Evolutionary conservation across 2,113 vertebrate species (phyloP).

Genomic region (Melospiza georgiana): DNA sequence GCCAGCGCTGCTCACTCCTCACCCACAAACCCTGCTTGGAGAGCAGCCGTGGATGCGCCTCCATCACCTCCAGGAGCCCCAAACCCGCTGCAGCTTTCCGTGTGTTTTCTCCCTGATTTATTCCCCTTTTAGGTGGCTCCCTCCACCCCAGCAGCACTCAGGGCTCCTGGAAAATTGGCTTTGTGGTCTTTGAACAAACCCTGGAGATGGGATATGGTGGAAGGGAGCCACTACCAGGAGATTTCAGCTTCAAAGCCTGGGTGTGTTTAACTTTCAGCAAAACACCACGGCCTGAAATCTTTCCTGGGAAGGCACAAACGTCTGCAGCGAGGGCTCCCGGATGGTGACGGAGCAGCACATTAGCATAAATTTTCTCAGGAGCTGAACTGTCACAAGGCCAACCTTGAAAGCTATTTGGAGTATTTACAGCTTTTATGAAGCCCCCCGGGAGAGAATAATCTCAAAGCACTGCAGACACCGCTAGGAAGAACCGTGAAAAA

Average conservation of each 20-base stretch:
- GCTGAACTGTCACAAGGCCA: constrained; percentile 46
- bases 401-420: constrained; percentile 71
- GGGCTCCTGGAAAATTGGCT: not conserved
- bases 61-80: not conserved
- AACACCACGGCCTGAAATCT: constrained; percentile 48
- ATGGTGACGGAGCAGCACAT: constrained; percentile 61
- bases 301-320: constrained; percentile 42
- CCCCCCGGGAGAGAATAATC: constrained; percentile 68
- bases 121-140: not conserved
- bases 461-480: constrained; percentile 51
- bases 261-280: constrained; percentile 34
- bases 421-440: constrained; percentile 74
- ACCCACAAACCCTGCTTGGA: fast-evolving
- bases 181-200: not conserved
- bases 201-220: not conserved
- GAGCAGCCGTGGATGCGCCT: fast-evolving
- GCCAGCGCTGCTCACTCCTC: fast-evolving
- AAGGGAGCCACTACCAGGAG: not conserved
- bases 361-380: constrained; percentile 73
- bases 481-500: constrained; percentile 67
- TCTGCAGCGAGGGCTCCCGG: constrained; percentile 49
- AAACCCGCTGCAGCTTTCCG: not conserved
- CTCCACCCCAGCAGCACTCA: fast-evolving
- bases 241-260: not conserved
- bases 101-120: not conserved